Evolutionary conservation across 1,140 invertebrate genomes (phyloP), one percentile per base, ranked within the genome.

Genomic region (Zaprionus kolodkinae): DNA sequence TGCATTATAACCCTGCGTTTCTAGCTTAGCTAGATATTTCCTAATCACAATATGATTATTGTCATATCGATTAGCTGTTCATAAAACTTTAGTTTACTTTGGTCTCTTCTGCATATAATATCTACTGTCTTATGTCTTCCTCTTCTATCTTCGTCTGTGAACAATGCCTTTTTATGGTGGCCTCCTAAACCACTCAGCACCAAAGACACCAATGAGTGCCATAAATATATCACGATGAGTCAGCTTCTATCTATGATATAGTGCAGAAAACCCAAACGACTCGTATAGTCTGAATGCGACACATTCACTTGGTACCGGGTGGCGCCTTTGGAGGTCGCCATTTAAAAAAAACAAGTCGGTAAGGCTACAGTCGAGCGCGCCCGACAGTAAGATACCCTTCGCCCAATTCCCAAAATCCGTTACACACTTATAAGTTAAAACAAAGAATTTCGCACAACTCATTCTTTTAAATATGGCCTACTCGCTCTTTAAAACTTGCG

Each of bases 261-360:
- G 35, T 67, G 52, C 54, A 65, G 38, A 67, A 63, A 40, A 3
- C 45, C 38, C 10, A 13, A 48, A 64, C 48, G 54, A 5, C 38
- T 48, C 13, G 12, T 5, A 35, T 25, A 38, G 21, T n/a, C 30
- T 48, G 25, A 10, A 45, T 68, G 59, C 65, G 72, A 70, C 67
- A 78, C 81, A 81, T 85, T 86, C 74, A 86, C 75, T 54, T 54
- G 57, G 36, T 10, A 13, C n/a, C 15, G n/a, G n/a, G 40, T 45
- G 40, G 40, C 40, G 40, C 40, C 40, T 57, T 64, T 84, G 69
- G 71, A 85, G 81, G 82, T 78, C 81, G 77, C 35, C 71, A 30
- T 30, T 2, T 30, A 30, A 5, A 30, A 21, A 21, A 21, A 21
- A n/a, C n/a, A n/a, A n/a, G n/a, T n/a, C n/a, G n/a, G n/a, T n/a